Evolutionary conservation across 2,113 vertebrate species (phyloP), one percentile per base, ranked within the genome.

Genomic region (Brachypodius melanocephalos): DNA sequence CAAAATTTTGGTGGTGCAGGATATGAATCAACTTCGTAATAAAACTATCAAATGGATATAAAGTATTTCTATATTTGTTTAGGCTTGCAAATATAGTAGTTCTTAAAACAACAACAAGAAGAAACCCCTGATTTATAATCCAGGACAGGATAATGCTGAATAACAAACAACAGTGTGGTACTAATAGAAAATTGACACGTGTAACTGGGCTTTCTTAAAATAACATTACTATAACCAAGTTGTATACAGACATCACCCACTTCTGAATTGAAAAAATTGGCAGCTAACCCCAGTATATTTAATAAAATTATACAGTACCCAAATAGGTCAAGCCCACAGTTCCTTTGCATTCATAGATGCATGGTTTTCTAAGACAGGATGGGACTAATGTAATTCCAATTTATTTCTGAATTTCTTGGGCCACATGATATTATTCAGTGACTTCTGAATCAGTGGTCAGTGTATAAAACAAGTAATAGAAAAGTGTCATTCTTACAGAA

Each of bases 131-230:
- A 29, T 24, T 79, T 54, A 32, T 34, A 32, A 86, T 45, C 12
- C 17, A 12, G 14, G 19, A 80, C 2, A 1, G 8, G 7, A 69
- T 48, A 54, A 80, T 32, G 4, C 20, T 71, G 17, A 66, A 36
- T 57, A 81, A 61, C 28, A 80, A 58, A 49, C 42, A 45, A 46
- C n/a, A 71, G 29, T 2, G 1, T 40, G n/a, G 17, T 55, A 55
- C 24, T 21, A 8, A 26, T 26, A 24, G 14, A 6, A 65, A 73
- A 36, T 11, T n/a, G 22, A 45, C 20, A 20, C 0, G 1, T 12
- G 9, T 68, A 45, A n/a, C 20, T 34, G 10, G 3, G 11, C 4
- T 69, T 88, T 73, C 45, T 74, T 73, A 58, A 68, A 79, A 49
- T 24, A 88, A 15, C 3, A 20, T 11, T 36, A 12, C 26, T 46